Percentiles rank a stretch among this genome's conserved stretches.
These are phyloP conservation scores for Matsumurasca onukii DNA, from an alignment of 1,140 invertebrate species.

Conservation along the genomic window DNA sequence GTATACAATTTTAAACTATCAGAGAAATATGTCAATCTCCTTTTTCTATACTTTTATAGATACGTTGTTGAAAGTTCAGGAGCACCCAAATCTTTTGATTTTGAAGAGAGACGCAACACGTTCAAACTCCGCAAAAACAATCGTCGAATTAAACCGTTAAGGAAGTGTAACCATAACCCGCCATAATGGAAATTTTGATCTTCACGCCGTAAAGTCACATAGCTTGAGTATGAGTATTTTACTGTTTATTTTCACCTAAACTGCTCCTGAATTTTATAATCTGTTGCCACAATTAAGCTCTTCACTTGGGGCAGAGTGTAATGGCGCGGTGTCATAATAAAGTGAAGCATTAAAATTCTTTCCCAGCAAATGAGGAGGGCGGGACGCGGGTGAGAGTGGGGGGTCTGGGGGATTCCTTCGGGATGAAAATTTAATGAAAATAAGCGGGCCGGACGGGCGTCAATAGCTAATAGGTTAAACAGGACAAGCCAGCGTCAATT, in stretches of 20 bases:
- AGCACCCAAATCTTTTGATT: no score
- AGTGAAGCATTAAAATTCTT: conserved; percentile 12
- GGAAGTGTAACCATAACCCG: no score
- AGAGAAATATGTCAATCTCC: no score
- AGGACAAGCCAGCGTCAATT: not conserved
- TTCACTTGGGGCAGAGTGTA: not conserved
- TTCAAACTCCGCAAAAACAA: no score
- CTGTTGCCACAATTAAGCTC: not conserved
- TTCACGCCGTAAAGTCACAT: no score
- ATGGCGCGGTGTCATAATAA: not conserved
- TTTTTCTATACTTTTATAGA: no score
- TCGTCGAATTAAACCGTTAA: no score
- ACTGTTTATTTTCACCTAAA: not conserved
- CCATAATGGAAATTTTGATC: no score
- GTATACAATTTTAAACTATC: no score
- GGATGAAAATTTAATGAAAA: conserved; percentile 19
- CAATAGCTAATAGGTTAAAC: not conserved
- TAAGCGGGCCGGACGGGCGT: not conserved
- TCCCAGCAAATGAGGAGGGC: not conserved
- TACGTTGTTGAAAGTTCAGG: no score
- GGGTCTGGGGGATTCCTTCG: conserved; percentile 6
- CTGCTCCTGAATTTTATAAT: not conserved
- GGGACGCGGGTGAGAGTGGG: conserved; percentile 3
- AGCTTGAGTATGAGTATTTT: no score
- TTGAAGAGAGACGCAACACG: no score